Base-by-base conservation (phyloP, 2,888 invertebrate genomes). In the Leptopterna dolabrata region DNA sequence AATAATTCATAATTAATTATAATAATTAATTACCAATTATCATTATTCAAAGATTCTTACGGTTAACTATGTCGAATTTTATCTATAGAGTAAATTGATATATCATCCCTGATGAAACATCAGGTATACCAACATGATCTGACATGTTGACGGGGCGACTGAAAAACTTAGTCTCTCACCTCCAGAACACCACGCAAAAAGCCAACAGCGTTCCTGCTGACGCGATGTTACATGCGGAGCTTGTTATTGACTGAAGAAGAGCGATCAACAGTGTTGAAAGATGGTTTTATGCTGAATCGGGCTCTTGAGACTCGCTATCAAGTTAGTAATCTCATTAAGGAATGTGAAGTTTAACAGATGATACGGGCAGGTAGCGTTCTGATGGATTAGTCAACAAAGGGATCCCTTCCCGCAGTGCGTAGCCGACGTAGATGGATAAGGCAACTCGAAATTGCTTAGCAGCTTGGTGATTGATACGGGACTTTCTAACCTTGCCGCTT, bases 281-380 rank as follows among this genome's bases (percentile, higher is more conserved):
- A 81, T 47, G 81, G 81, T 81, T 81, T 30, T 55, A 81, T 30
- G 47, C 47, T 51, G 81, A 47, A 55, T 55, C 81, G 24, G 7
- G 51, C 55, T 43, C 78, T 47, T 1, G 47, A 51, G 81, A 45
- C 47, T 55, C 51, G 51, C 81, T 81, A 81, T 47, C 81, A 81
- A 30, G 81, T n/a, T n/a, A n/a, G n/a, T 55, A 81, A 81, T 81
- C 81, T 81, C 51, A 81, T 81, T 81, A 81, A 30, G 55, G 51
- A 81, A 81, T 81, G 24, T 81, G 81, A 81, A 51, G 81, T 81
- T 73, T 81, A 81, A 81, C 47, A 81, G 81, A 81, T 81, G 81
- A 51, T 45, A 51, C 14, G 81, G 81, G 51, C 81, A 81, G 81
- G 81, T 81, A 81, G 81, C 81, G 27, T 47, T 81, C 81, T 81